Conservation (phyloP, 2,113 vertebrate genomes). For the Athene cunicularia region DNA sequence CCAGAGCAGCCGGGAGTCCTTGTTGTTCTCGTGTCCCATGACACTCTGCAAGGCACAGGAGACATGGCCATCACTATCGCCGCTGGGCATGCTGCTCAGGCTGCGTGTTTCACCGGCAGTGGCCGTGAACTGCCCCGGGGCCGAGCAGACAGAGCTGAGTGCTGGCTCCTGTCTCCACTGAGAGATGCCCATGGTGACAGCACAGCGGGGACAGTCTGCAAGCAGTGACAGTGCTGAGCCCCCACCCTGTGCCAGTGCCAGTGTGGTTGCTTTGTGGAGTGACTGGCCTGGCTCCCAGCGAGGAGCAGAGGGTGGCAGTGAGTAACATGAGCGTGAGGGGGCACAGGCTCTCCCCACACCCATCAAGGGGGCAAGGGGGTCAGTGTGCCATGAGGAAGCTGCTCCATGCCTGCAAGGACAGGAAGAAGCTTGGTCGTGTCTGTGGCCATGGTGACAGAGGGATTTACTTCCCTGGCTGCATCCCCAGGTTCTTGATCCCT, state of each 20-base stretch:
- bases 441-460: neutral
- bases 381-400: neutral
- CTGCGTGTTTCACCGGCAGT: rapidly evolving
- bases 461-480: conserved; percentile 9
- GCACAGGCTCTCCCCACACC: rapidly evolving
- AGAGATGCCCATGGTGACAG: neutral
- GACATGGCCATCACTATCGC: neutral
- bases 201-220: neutral
- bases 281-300: neutral
- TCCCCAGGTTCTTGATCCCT: neutral
- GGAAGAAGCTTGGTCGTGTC: neutral
- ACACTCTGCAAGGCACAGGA: conserved; percentile 75
- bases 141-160: rapidly evolving
- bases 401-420: neutral
- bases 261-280: neutral
- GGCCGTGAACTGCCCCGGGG: neutral
- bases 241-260: neutral
- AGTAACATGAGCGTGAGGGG: neutral
- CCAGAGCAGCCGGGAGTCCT: conserved; percentile 88
- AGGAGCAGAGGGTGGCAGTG: neutral
- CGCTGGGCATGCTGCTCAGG: rapidly evolving
- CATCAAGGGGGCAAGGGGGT: rapidly evolving
- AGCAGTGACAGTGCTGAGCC: neutral
- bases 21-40: conserved; percentile 83
- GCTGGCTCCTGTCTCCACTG: neutral